Base-by-base conservation (phyloP, 2,113 vertebrate species). In the Perca schrenkii region DNA sequence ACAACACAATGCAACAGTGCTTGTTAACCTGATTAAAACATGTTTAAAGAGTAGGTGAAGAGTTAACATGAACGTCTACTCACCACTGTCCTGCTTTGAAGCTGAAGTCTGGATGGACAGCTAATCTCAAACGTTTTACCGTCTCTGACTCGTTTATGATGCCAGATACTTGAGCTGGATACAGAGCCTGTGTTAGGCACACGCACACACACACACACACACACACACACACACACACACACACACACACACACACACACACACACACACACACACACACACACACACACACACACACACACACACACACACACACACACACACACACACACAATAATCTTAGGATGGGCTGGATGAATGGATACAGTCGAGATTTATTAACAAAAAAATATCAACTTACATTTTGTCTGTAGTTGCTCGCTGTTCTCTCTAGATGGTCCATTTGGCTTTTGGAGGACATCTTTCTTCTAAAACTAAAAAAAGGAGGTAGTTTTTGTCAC, bases 51-150 rank as follows among this genome's bases (percentile, higher is more conserved):
- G 5, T 28, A 2, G 21, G 19, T n/a, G 6, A 78, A 64, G 62
- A 52, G 4, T 40, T 62, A 46, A 10, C 6, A 2, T 1, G 0
- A 43, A 25, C 0, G 1, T 70, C 36, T 79, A 91, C 96, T 97
- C 92, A 98, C 98, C 98, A 99, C 72, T 99, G 97, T 89, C 97
- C 98, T 19, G 98, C 97, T 93, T 96, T 98, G 89, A 99, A 99
- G 76, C 90, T 95, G 87, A 99, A 98, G 28, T 97, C 95, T 52
- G 94, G 95, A 78, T 96, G 94, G 1, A 98, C 75, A 0, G 95
- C 89, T 89, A 99, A 82, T 49, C 94, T 91, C 58, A 99, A 91
- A 21, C 96, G 96, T 91, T 96, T 98, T 69, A 99, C 97, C 0
- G 91, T 94, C 0, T 96, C 93, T 0, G 98, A 98, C 85, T 98